A percentile compares a stretch with the other conserved stretches of the same genome.
These are phyloP conservation scores for Polymixis flavicincta DNA, from an alignment of 2,888 invertebrate species.

Conservation along the genomic window DNA sequence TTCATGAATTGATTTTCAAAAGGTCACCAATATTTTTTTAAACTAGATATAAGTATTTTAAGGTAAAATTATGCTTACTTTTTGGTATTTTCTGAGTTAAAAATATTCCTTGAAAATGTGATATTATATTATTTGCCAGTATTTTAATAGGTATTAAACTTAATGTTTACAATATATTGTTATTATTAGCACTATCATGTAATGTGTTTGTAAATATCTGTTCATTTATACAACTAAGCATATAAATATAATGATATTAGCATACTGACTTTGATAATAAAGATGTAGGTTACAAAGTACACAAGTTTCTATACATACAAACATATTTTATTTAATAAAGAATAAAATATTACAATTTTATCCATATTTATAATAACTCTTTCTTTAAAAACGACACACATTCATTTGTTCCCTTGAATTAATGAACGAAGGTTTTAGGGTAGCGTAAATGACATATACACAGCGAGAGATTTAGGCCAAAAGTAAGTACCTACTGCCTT, in stretches of 20 bases:
- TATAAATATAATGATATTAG: slow-evolving; percentile 48
- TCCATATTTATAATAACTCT: neutral
- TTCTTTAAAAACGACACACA: neutral
- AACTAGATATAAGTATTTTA: slow-evolving; percentile 1
- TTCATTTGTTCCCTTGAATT: slow-evolving; percentile 11
- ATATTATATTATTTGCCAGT: slow-evolving; percentile 47
- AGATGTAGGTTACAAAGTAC: slow-evolving; percentile 22
- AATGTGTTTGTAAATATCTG: slow-evolving; percentile 51
- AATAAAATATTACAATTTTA: neutral
- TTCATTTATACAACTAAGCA: slow-evolving; percentile 23
- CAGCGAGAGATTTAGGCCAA: neutral
- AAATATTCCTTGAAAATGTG: slow-evolving; percentile 48
- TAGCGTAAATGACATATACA: neutral
- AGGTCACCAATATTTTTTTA: slow-evolving; percentile 6
- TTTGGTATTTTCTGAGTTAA: slow-evolving; percentile 23
- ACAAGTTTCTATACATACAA: slow-evolving; percentile 8
- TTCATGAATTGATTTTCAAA: neutral
- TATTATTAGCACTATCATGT: slow-evolving; percentile 12
- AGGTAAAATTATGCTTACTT: slow-evolving; percentile 1
- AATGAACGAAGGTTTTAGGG: neutral
- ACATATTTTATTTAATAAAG: slow-evolving; percentile 29
- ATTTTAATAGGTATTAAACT: slow-evolving; percentile 23
- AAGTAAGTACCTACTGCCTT: neutral
- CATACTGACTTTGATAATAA: slow-evolving; percentile 33
- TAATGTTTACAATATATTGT: slow-evolving; percentile 15